Conservation (phyloP, 1,140 invertebrate species). For the Lepidurus apus region DNA sequence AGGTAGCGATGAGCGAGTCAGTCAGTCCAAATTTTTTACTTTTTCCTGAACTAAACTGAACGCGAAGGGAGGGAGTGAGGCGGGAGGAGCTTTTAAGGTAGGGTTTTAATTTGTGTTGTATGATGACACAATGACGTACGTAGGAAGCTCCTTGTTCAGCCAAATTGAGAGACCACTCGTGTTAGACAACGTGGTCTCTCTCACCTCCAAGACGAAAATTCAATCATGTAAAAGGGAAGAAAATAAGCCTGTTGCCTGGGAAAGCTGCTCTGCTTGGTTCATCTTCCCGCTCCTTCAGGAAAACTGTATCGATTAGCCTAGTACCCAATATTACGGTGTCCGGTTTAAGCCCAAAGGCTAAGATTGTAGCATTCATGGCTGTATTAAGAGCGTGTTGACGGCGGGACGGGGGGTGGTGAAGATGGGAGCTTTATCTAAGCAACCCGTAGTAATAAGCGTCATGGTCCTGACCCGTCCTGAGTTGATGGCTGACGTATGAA, state of each 20-base stretch:
- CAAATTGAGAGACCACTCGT: not conserved
- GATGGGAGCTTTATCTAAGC: too few relatives aligned
- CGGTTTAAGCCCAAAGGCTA: not conserved
- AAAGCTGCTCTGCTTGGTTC: not conserved
- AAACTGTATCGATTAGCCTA: not conserved
- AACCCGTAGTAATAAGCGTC: too few relatives aligned
- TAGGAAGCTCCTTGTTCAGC: too few relatives aligned
- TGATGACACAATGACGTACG: too few relatives aligned
- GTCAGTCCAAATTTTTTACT: not conserved
- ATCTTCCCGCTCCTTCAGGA: not conserved
- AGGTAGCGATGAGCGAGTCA: constrained; percentile 2
- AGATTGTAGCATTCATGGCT: not conserved
- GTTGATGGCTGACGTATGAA: too few relatives aligned
- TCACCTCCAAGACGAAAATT: not conserved
- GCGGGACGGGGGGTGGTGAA: too few relatives aligned
- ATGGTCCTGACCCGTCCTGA: too few relatives aligned
- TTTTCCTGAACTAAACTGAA: not conserved
- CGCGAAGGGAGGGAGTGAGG: not conserved
- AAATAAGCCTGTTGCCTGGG: constrained; percentile 4
- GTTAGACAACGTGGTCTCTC: not conserved
- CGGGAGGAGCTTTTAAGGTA: too few relatives aligned
- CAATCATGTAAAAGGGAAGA: not conserved
- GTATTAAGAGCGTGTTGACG: too few relatives aligned
- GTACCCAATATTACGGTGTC: not conserved
- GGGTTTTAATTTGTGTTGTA: too few relatives aligned